These are phyloP conservation scores for Diploscapter pachys DNA, from an alignment of 1,140 invertebrate genomes.

Conservation along the genomic window DNA sequence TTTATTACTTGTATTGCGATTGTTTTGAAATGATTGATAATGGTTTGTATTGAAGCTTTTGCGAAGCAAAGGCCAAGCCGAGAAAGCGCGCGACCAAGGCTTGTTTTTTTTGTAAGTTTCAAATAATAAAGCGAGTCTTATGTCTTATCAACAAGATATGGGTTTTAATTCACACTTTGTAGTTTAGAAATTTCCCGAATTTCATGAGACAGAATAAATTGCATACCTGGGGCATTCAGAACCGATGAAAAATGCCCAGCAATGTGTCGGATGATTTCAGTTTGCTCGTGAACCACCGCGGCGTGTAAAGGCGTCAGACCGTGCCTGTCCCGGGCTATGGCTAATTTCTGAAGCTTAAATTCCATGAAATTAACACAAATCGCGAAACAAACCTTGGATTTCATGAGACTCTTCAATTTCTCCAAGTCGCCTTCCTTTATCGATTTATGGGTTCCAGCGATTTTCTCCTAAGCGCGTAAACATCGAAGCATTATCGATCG, in stretches of 20 bases:
- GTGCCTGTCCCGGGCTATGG: slow-evolving; percentile 57
- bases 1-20: too few species aligned
- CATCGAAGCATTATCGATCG: neutral
- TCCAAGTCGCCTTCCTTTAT: slow-evolving; percentile 69
- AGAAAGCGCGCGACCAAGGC: too few species aligned
- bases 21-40: neutral
- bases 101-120: too few species aligned
- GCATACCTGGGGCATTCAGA: slow-evolving; percentile 52
- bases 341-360: slow-evolving; percentile 59
- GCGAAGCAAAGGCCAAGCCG: too few species aligned
- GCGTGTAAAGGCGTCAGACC: slow-evolving; percentile 75
- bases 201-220: slow-evolving; percentile 23
- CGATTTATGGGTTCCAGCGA: slow-evolving; percentile 69
- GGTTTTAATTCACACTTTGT: too few species aligned
- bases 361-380: too few species aligned
- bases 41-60: neutral
- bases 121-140: too few species aligned
- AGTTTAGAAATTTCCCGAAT: too few species aligned
- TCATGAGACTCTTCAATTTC: slow-evolving; percentile 63
- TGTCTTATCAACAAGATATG: too few species aligned
- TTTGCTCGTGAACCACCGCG: slow-evolving; percentile 68
- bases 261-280: slow-evolving; percentile 66
- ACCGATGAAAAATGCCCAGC: slow-evolving; percentile 51
- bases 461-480: slow-evolving; percentile 50
- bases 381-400: slow-evolving; percentile 61